Evolutionary conservation across 1,140 invertebrate genomes (phyloP).

Genomic region (Meloidogyne exigua): DNA sequence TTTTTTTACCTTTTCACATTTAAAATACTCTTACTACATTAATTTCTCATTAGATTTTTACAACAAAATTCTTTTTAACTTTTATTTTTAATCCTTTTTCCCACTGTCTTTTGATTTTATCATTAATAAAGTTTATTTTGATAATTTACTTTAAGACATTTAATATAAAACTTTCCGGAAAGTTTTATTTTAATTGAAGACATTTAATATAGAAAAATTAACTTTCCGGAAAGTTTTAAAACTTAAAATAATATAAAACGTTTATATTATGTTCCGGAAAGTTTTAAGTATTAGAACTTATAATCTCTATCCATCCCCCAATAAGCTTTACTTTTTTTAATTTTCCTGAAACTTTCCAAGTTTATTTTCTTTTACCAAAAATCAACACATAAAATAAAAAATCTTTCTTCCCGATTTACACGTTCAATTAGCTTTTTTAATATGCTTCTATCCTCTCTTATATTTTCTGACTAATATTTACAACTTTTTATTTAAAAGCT

Average conservation of each 20-base stretch:
- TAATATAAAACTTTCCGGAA: too few species aligned
- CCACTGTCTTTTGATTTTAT: neutral
- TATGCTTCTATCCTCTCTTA: neutral
- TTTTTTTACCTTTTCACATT: neutral
- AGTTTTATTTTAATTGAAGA: too few species aligned
- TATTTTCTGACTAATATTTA: neutral
- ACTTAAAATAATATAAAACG: too few species aligned
- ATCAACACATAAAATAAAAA: too few species aligned
- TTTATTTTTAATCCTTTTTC: neutral
- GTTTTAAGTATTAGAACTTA: too few species aligned
- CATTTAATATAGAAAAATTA: too few species aligned
- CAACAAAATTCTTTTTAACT: neutral
- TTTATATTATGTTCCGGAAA: too few species aligned
- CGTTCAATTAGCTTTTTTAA: neutral
- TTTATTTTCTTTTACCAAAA: too few species aligned
- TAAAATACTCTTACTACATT: conserved; percentile 1
- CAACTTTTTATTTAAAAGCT: neutral
- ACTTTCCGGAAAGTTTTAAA: too few species aligned
- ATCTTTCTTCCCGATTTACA: neutral
- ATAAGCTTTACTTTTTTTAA: too few species aligned
- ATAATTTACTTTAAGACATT: neutral
- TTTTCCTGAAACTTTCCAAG: too few species aligned
- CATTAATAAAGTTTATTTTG: neutral
- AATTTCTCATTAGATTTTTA: neutral
- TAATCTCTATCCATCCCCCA: too few species aligned